Evolutionary conservation across 1,140 invertebrate genomes (phyloP), one percentile per base, ranked within the genome.

Genomic region (Artemia franciscana): DNA sequence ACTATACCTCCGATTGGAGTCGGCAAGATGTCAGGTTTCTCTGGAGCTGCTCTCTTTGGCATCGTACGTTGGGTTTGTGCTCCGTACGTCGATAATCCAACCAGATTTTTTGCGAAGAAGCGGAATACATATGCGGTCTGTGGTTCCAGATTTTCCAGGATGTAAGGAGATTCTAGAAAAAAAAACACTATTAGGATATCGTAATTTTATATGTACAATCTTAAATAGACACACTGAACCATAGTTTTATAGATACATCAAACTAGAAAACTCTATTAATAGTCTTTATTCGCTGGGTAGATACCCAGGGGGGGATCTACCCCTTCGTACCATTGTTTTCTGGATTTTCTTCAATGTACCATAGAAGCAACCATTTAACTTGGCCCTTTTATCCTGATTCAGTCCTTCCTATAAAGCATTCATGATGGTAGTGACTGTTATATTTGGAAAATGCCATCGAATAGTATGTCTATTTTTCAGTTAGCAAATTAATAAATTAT

Each of bases 51-150:
- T 63, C 76, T 67, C 60, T 75, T 73, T 0, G 79, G 78, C 78
- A 80, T 80, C 0, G 74, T 75, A 65, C 80, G 77, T 0, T 73
- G 70, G 23, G 58, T 21, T 25, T 23, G 58, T 59, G 58, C 18
- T 59, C 24, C 18, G 24, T 23, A 59, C 57, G 62, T 65, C 21
- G 26, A 51, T 12, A 80, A 70, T 12, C 89, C 91, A 2, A 90
- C 89, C 66, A 84, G 81, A 73, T 91, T 93, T 51, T 78, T 73
- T 0, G 87, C 88, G 4, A 84, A 82, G 71, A 94, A 91, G 62
- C 83, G 80, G 73, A 93, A 91, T 61, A 81, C 77, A 71, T 93
- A 94, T 0, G 76, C 74, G n/a, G 80, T 84, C 73, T 84, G 78
- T 0, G 90, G 88, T 64, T 77, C 74, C 57, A 93, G 73, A 61